Evolutionary conservation across 2,888 invertebrate genomes (phyloP), one percentile per base, ranked within the genome.

Genomic region (Caenorhabditis uteleia): DNA sequence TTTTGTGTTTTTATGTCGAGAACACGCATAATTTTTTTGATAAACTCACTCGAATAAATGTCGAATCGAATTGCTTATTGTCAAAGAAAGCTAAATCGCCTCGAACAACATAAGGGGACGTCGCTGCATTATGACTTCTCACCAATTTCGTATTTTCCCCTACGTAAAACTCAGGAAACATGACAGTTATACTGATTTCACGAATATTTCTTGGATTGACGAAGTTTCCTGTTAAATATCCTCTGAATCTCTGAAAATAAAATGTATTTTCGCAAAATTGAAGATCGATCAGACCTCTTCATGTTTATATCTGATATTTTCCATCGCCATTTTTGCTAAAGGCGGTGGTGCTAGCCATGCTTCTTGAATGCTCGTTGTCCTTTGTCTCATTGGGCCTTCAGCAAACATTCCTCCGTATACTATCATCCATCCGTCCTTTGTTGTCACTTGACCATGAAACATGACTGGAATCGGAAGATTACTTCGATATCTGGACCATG

Each of bases 401-500:
- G 7, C 42, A 59, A 18, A 50, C 47, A 64, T 66, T 1, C 77
- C 77, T 3, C 77, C 77, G 42, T 70, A 75, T 1, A 64, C 36
- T 14, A 66, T 55, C 27, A 75, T 36, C 39, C 74, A 73, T 0
- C 70, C 74, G n/a, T 75, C 73, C 45, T 61, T 26, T 0, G 75
- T 77, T 12, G 77, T 56, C 0, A 56, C 60, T 0, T 75, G 62
- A 18, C 71, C 68, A 43, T 78, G 78, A 56, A 78, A 78, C 29
- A 72, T 77, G 4, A 78, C 74, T 8, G 68, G 36, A 10, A 38
- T 33, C 0, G 54, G 53, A n/a, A 57, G 59, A 23, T 55, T 34
- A 27, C 55, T 29, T 2, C 53, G 26, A 26, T 16, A 27, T 27
- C 42, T 55, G n/a, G 46, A 54, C 75, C 75, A 77, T 34, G 44